Percentiles rank a stretch among this genome's conserved stretches.
phyloP scores from a whole-genome alignment of 2,888 invertebrate species.

The Zygothrica quintamaculata region DNA sequence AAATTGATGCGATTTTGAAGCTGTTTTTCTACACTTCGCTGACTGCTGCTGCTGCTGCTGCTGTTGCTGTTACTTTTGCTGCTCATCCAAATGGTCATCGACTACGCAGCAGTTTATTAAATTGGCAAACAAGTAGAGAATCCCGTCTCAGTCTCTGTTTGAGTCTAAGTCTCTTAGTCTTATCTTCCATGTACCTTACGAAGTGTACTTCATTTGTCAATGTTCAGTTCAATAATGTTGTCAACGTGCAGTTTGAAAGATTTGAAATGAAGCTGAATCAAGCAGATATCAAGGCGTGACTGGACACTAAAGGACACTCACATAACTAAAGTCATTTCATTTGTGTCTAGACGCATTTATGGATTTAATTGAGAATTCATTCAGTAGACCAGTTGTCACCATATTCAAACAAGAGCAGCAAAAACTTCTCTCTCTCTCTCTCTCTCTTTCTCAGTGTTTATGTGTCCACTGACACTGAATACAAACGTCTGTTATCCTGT shows the following conservation, averaged over 20 bases:
- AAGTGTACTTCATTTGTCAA: slow-evolving; percentile 57
- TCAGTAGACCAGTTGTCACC: not conserved
- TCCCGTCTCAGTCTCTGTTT: too few species aligned
- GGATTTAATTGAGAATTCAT: slow-evolving; percentile 56
- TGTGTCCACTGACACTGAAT: too few species aligned
- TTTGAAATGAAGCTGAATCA: slow-evolving; percentile 7
- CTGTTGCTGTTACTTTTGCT: slow-evolving; percentile 13
- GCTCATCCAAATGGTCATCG: slow-evolving; percentile 20
- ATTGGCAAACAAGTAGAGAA: slow-evolving; percentile 60
- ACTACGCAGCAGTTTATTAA: slow-evolving; percentile 70
- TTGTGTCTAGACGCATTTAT: slow-evolving; percentile 68
- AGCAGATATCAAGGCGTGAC: slow-evolving; percentile 34
- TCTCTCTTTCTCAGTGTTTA: too few species aligned
- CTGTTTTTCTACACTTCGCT: slow-evolving; percentile 59
- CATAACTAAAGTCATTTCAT: slow-evolving; percentile 6
- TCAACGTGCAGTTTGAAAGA: slow-evolving; percentile 1
- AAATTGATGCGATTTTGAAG: slow-evolving; percentile 65
- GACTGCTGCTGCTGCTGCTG: slow-evolving; percentile 24
- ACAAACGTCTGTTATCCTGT: not conserved
- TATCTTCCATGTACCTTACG: slow-evolving; percentile 1
- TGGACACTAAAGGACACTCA: slow-evolving; percentile 26
- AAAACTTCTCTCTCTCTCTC: not conserved
- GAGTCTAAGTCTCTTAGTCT: not conserved
- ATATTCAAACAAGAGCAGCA: not conserved
- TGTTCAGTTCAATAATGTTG: slow-evolving; percentile 5